Percentiles rank a stretch among this genome's conserved stretches.
These are phyloP conservation scores for Acleris cristana DNA, from an alignment of 2,888 invertebrate genomes.

Conservation along the genomic window DNA sequence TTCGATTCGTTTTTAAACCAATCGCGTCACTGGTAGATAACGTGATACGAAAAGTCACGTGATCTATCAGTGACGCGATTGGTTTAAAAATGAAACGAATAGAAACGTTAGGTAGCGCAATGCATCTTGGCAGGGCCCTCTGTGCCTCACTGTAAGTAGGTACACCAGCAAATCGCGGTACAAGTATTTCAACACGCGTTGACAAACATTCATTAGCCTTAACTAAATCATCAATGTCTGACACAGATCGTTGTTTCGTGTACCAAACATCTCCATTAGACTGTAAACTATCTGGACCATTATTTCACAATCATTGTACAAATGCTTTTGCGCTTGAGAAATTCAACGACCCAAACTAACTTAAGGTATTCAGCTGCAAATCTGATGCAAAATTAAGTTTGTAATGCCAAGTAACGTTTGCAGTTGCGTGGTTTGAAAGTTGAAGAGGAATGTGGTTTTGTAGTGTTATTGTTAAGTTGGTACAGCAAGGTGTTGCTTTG, in stretches of 20 bases:
- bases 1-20: no score
- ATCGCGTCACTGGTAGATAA: no score
- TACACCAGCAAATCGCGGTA: no score
- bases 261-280: constrained; percentile 28
- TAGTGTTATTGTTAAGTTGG: constrained; percentile 8
- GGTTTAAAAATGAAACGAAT: no score
- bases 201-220: constrained; percentile 32
- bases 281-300: constrained; percentile 11
- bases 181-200: constrained; percentile 3
- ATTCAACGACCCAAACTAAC: not conserved
- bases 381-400: constrained; percentile 2
- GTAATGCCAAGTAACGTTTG: constrained; percentile 16
- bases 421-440: not conserved
- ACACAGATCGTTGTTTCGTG: constrained; percentile 25
- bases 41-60: no score
- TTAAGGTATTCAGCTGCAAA: not conserved
- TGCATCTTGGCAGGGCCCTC: no score
- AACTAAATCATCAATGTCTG: constrained; percentile 29
- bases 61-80: no score
- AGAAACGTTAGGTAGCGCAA: no score
- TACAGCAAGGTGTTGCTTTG: constrained; percentile 4
- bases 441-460: not conserved
- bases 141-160: no score
- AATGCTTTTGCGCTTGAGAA: constrained; percentile 2
- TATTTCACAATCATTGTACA: constrained; percentile 12